phyloP scores from a whole-genome alignment of 2,888 invertebrate species.

The Diogma glabrata region DNA sequence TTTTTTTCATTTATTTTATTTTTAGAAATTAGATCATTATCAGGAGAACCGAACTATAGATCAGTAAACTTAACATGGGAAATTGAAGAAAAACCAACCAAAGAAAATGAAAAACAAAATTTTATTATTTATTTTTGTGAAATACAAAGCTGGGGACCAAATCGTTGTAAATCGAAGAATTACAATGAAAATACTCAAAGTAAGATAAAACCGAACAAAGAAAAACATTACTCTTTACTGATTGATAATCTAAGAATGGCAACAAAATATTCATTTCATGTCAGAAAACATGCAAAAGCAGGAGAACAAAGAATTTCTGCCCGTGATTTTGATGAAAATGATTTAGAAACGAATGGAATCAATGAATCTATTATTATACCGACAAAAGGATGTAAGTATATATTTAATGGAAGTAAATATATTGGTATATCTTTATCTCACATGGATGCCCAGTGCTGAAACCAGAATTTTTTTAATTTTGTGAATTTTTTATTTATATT shows the following conservation, averaged over 20 bases:
- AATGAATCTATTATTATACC: conserved; percentile 55
- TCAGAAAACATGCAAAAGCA: conserved; percentile 46
- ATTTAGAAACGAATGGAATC: conserved; percentile 24
- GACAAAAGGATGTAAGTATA: conserved; percentile 68
- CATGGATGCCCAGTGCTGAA: too few species aligned
- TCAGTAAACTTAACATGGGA: conserved; percentile 38
- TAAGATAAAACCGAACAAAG: conserved; percentile 14
- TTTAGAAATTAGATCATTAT: conserved; percentile 34
- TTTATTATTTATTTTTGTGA: conserved; percentile 69
- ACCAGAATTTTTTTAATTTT: too few species aligned
- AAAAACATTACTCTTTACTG: conserved; percentile 42
- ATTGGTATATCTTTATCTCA: too few species aligned
- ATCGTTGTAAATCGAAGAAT: conserved; percentile 53
- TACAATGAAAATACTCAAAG: conserved; percentile 23
- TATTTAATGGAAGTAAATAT: not conserved
- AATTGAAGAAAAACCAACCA: conserved; percentile 31
- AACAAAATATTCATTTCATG: conserved; percentile 70
- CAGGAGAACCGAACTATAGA: conserved; percentile 37
- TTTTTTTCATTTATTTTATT: conserved; percentile 11
- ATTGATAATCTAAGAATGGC: conserved; percentile 67
- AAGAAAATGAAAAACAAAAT: conserved; percentile 31
- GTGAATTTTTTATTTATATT: too few species aligned
- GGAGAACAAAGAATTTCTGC: conserved; percentile 36
- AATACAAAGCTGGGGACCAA: conserved; percentile 65
- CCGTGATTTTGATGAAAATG: conserved; percentile 35